phyloP scores from a whole-genome alignment of 2,113 vertebrate species.

The Erythrocercus mccallii region DNA sequence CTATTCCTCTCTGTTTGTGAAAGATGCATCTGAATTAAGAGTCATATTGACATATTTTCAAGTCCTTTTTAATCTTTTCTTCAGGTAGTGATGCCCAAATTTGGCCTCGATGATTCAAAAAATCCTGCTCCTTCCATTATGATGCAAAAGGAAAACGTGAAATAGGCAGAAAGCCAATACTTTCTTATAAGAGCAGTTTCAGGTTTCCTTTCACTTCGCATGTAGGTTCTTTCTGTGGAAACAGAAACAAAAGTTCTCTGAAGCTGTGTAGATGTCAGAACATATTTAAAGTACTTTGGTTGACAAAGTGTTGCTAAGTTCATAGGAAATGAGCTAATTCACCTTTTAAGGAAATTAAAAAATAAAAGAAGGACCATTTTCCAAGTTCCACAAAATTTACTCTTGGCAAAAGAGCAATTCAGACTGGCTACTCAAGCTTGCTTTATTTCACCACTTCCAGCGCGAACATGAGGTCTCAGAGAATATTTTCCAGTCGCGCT shows the following conservation, averaged over 20 bases:
- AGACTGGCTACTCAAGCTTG: rapidly evolving
- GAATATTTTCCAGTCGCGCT: rapidly evolving
- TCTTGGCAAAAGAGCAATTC: not conserved
- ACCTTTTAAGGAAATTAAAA: not conserved
- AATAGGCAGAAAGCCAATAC: not conserved
- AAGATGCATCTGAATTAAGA: not conserved
- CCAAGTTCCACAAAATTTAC: not conserved
- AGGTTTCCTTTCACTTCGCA: constrained; percentile 28
- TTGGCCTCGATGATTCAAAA: not conserved
- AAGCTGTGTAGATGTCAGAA: not conserved
- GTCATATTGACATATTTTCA: not conserved
- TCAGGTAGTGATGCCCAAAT: not conserved
- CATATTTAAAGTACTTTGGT: not conserved
- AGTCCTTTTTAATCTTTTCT: constrained; percentile 19
- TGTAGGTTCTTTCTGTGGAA: constrained; percentile 57
- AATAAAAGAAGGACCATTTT: not conserved
- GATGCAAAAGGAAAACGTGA: constrained; percentile 25
- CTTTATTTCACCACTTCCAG: not conserved
- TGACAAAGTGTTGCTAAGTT: not conserved
- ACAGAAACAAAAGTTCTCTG: constrained; percentile 47
- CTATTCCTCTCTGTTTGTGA: not conserved
- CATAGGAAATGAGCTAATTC: not conserved
- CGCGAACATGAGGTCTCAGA: rapidly evolving
- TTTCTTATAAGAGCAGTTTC: not conserved
- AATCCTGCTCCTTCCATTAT: constrained; percentile 20